These are phyloP conservation scores for Melanaphis sacchari DNA, from an alignment of 1,140 invertebrate genomes.

Conservation along the genomic window DNA sequence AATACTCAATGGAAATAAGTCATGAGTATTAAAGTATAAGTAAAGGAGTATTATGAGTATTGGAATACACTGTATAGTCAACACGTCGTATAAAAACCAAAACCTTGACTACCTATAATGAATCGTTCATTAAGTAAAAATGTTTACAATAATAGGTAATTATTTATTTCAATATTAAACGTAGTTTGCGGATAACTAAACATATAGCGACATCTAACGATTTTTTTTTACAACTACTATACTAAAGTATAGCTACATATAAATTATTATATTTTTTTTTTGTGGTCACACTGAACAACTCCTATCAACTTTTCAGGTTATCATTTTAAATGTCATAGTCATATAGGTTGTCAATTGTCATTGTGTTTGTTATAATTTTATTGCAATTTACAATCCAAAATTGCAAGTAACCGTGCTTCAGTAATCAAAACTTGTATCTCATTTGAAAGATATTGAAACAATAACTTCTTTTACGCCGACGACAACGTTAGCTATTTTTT, in stretches of 20 bases:
- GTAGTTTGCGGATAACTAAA: too few relatives aligned
- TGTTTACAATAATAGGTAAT: too few relatives aligned
- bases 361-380: constrained; percentile 9
- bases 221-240: fast-evolving
- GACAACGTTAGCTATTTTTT: not conserved
- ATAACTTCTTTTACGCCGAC: not conserved
- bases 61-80: too few relatives aligned
- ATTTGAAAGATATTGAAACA: not conserved
- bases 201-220: not conserved
- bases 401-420: not conserved
- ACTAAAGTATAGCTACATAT: not conserved
- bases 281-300: not conserved
- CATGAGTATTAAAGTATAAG: too few relatives aligned
- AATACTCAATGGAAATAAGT: too few relatives aligned
- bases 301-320: constrained; percentile 4
- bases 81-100: too few relatives aligned
- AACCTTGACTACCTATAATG: too few relatives aligned
- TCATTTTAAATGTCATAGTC: not conserved
- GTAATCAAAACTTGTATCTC: not conserved
- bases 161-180: too few relatives aligned
- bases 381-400: not conserved
- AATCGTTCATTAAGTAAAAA: too few relatives aligned
- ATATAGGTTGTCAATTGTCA: not conserved
- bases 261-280: not conserved
- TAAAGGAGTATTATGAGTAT: too few relatives aligned